phyloP scores from a whole-genome alignment of 2,797 vertebrate genomes.

The Falco novaeseelandiae region DNA sequence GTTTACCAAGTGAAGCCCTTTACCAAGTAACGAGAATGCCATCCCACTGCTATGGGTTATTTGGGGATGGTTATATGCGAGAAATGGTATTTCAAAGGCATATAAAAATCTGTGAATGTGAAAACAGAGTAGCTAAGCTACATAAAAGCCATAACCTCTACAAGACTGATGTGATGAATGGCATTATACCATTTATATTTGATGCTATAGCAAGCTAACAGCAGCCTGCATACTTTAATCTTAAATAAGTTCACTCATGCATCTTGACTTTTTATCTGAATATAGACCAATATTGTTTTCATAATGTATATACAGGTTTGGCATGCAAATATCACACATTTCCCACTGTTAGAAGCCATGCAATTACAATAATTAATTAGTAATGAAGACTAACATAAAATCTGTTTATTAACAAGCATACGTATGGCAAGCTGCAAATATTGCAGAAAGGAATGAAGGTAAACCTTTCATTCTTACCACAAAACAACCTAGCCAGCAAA shows the following conservation, averaged over 20 bases:
- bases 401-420: not conserved
- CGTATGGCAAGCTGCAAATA: not conserved
- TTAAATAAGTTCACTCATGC: not conserved
- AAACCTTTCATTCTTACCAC: not conserved
- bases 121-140: not conserved
- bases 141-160: not conserved
- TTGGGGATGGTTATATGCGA: not conserved
- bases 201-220: not conserved
- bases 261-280: not conserved
- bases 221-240: not conserved
- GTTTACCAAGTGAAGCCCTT: not conserved
- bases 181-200: not conserved
- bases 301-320: not conserved
- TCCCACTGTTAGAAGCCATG: not conserved
- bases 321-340: not conserved
- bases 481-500: not conserved
- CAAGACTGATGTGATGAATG: not conserved
- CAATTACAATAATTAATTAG: conserved; percentile 2
- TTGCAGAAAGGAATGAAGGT: not conserved
- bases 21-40: not conserved
- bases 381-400: not conserved
- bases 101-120: not conserved
- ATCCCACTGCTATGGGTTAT: not conserved
- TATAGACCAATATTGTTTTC: not conserved
- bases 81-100: not conserved